These are phyloP conservation scores for Peribatodes rhomboidaria DNA, from an alignment of 2,888 invertebrate species.

Conservation along the genomic window DNA sequence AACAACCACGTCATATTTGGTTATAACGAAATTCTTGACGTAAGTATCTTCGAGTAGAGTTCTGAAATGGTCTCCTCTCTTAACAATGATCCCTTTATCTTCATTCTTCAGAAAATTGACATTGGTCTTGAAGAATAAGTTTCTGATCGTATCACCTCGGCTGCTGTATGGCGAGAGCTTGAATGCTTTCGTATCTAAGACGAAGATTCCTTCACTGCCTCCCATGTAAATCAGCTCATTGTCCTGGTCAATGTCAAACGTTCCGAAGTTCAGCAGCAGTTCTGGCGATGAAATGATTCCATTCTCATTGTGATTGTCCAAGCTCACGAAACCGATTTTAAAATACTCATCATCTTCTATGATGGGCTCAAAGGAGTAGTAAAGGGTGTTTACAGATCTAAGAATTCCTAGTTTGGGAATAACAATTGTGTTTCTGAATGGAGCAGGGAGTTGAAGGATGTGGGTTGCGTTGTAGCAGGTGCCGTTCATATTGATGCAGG, in stretches of 20 bases:
- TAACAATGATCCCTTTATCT: conserved; percentile 64
- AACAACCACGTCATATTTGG: conserved; percentile 67
- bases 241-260: conserved; percentile 75
- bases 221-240: conserved; percentile 71
- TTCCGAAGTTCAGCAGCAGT: conserved; percentile 68
- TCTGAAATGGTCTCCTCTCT: conserved; percentile 68
- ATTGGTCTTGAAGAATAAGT: conserved; percentile 68
- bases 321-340: conserved; percentile 71
- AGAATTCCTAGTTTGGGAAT: conserved; percentile 71
- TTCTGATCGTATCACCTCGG: conserved; percentile 66
- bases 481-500: conserved; percentile 64
- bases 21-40: conserved; percentile 71
- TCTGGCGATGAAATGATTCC: conserved; percentile 61
- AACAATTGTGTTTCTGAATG: conserved; percentile 68
- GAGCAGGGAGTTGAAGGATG: conserved; percentile 68
- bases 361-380: conserved; percentile 73
- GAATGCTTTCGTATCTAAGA: conserved; percentile 58
- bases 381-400: conserved; percentile 64
- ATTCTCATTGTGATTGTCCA: conserved; percentile 56
- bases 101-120: conserved; percentile 68
- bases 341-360: conserved; percentile 72
- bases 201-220: conserved; percentile 72
- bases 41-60: conserved; percentile 59
- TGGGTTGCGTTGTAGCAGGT: conserved; percentile 68
- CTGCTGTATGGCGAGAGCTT: conserved; percentile 68